These are phyloP conservation scores for Cyprinodon brontotheroides DNA, from an alignment of 2,113 vertebrate species.

Conservation along the genomic window DNA sequence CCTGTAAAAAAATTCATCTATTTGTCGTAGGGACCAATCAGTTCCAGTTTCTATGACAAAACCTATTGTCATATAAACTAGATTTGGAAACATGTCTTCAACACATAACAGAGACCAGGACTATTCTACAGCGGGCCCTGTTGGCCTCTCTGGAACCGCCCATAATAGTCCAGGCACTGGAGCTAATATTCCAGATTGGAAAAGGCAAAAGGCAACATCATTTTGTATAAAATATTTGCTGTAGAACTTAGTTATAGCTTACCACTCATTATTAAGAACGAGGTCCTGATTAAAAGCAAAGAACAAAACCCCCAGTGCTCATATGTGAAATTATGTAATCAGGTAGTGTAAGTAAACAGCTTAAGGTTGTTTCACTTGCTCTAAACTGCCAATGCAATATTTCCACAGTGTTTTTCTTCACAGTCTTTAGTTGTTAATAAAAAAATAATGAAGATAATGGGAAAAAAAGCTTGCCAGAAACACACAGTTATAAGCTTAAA, in stretches of 20 bases:
- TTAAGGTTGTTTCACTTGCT: slow-evolving; percentile 12
- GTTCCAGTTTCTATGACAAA: too few relatives aligned
- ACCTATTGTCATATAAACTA: too few relatives aligned
- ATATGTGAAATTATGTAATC: background rate
- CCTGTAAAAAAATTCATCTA: too few relatives aligned
- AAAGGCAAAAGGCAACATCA: background rate
- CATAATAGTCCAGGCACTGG: too few relatives aligned
- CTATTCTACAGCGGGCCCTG: too few relatives aligned
- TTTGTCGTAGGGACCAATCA: too few relatives aligned
- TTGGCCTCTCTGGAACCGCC: too few relatives aligned
- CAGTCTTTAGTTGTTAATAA: background rate
- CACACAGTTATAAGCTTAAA: slow-evolving; percentile 7
- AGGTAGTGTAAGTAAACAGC: background rate
- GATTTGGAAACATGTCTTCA: too few relatives aligned
- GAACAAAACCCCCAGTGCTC: background rate
- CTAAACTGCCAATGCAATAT: background rate
- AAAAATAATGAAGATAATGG: background rate
- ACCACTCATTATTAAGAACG: background rate
- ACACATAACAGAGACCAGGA: too few relatives aligned
- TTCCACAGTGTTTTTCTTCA: background rate
- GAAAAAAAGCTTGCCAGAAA: slow-evolving; percentile 19
- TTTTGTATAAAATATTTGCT: slow-evolving; percentile 1
- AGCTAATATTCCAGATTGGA: background rate
- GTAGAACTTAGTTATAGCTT: background rate
- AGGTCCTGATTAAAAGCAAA: background rate